Evolutionary conservation across 1,140 invertebrate genomes (phyloP), one percentile per base, ranked within the genome.

Genomic region (Drosophila ogumai): DNA sequence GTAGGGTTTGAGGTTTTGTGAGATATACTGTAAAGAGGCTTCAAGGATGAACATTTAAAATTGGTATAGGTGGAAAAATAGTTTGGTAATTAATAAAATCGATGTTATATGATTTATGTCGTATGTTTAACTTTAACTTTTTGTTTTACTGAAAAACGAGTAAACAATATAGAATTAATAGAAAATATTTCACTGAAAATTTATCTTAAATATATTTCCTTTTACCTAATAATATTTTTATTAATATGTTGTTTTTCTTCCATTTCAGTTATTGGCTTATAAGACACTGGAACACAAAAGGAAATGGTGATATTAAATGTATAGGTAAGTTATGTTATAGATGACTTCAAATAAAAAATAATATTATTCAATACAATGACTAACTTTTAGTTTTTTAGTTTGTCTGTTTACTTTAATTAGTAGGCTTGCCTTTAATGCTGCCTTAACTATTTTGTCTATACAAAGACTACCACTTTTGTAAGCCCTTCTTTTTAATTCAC

Each of bases 401-500:
- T 40, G 17, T 36, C 13, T 55, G 32, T 56, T 22, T 56, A 56
- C 6, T 41, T 41, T 56, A 56, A 56, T 40, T 56, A 55, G 34
- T 6, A 32, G 31, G 15, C 31, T 6, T 3, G 28, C 17, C 17
- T 40, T 64, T n/a, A 25, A 32, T 31, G 7, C 38, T 6, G 7
- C 10, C 28, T 5, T 15, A 38, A 55, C 52, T 55, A 38, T 38
- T 55, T 38, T 55, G 25, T 4, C 22, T 46, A n/a, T 40, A 22
- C 9, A 17, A 43, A 43, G 57, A 13, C 59, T 36, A n/a, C 8
- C 41, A 10, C 22, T 57, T 60, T 36, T 25, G 17, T 12, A n/a
- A 22, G 55, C 19, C 25, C n/a, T 36, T 44, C 50, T 61, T 61
- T 34, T 19, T 43, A 43, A 65, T 65, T 43, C 28, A 63, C 59